A percentile compares a stretch with the other conserved stretches of the same genome.
Conservation (phyloP, 2,797 vertebrate genomes). For the Psittacula derbiana region DNA sequence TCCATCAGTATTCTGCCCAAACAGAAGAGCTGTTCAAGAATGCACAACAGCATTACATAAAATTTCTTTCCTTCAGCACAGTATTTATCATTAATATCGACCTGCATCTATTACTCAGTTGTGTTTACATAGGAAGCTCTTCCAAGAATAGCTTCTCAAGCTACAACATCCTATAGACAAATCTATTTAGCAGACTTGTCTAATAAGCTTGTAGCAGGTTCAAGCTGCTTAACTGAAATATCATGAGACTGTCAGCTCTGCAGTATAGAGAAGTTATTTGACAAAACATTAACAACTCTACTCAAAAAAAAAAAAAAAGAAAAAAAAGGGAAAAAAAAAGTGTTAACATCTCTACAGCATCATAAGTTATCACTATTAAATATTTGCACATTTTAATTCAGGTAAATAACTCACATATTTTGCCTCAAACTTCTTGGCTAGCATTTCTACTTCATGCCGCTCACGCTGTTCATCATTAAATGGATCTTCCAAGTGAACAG, state of each 20-base stretch:
- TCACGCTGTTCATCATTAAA: conserved; percentile 90
- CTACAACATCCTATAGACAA: background rate
- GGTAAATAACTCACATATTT: conserved; percentile 91
- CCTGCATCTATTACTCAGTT: background rate
- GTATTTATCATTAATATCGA: background rate
- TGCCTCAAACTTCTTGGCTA: conserved; percentile 94
- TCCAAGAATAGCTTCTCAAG: conserved; percentile 29
- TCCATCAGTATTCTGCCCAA: background rate
- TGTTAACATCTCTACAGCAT: background rate
- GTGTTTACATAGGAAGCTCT: background rate
- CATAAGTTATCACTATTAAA: background rate
- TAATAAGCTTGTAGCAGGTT: conserved; percentile 20
- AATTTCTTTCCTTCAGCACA: background rate
- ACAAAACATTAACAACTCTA: background rate
- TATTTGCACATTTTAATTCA: background rate
- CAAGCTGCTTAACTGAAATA: conserved; percentile 13
- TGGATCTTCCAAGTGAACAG: conserved; percentile 82
- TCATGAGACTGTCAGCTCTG: background rate
- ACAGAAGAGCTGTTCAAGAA: background rate
- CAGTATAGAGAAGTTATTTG: background rate
- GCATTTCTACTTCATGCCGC: conserved; percentile 86
- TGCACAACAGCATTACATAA: background rate
- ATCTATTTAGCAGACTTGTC: conserved; percentile 26
- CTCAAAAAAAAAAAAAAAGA: background rate
- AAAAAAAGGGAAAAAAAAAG: accelerated